These are phyloP conservation scores for Tautogolabrus adspersus DNA, from an alignment of 2,113 vertebrate genomes.

Conservation along the genomic window DNA sequence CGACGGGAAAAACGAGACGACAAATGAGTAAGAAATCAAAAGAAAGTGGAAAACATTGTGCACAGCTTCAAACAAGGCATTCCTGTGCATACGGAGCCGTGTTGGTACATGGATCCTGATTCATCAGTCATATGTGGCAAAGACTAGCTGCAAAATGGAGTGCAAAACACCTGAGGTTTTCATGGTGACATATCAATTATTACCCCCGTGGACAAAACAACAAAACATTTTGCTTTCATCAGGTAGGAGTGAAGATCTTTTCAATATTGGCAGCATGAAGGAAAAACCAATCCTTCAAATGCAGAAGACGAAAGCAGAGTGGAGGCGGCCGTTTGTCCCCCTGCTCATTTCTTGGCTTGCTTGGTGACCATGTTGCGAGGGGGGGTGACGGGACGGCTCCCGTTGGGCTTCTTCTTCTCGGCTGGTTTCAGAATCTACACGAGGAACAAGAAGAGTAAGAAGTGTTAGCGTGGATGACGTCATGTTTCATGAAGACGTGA, in stretches of 20 bases:
- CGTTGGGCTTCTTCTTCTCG: slow-evolving; percentile 98
- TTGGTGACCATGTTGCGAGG: slow-evolving; percentile 98
- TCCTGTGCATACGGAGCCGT: slow-evolving; percentile 79
- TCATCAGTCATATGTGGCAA: slow-evolving; percentile 82
- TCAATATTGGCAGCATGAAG: slow-evolving; percentile 78
- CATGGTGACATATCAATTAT: slow-evolving; percentile 79
- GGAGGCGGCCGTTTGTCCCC: slow-evolving; percentile 72
- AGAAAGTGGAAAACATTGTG: slow-evolving; percentile 70
- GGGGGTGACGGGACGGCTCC: slow-evolving; percentile 96
- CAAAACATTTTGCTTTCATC: slow-evolving; percentile 78
- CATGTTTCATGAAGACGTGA: neutral
- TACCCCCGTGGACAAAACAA: slow-evolving; percentile 80
- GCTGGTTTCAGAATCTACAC: slow-evolving; percentile 97
- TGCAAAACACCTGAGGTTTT: slow-evolving; percentile 87
- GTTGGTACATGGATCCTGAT: slow-evolving; percentile 78
- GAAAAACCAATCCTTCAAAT: slow-evolving; percentile 76
- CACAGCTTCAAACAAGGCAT: slow-evolving; percentile 82
- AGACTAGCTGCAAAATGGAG: slow-evolving; percentile 85
- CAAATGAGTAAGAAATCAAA: slow-evolving; percentile 49
- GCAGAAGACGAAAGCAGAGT: slow-evolving; percentile 90
- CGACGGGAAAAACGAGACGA: slow-evolving; percentile 54
- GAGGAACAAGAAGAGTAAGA: neutral
- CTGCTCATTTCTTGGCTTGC: slow-evolving; percentile 94
- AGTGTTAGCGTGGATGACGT: neutral
- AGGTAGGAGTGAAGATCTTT: slow-evolving; percentile 74